Conservation (phyloP, 2,888 invertebrate genomes). For the Ennomos erosarius region DNA sequence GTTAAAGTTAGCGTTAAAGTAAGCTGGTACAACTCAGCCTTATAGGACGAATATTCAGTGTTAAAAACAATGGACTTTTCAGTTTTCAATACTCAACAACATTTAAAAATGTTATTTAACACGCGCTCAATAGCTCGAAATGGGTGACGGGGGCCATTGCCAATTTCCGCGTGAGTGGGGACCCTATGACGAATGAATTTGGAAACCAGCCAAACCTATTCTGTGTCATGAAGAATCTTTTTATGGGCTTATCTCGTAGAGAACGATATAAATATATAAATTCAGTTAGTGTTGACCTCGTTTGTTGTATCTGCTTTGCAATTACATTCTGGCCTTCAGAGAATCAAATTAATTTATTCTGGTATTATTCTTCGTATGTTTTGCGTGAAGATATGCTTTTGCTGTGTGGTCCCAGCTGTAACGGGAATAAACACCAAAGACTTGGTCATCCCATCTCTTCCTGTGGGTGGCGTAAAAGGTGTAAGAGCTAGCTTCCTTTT, state of each 20-base stretch:
- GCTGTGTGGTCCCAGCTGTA: too few species aligned
- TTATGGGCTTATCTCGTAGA: conserved; percentile 42
- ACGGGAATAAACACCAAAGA: too few species aligned
- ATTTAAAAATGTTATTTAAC: conserved; percentile 47
- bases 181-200: conserved; percentile 57
- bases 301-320: conserved; percentile 33
- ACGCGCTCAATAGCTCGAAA: conserved; percentile 44
- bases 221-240: conserved; percentile 58
- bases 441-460: too few species aligned
- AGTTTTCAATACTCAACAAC: conserved; percentile 19
- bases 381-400: neutral
- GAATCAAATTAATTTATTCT: too few species aligned
- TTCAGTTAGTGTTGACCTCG: conserved; percentile 50
- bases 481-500: too few species aligned
- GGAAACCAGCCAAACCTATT: conserved; percentile 64
- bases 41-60: neutral
- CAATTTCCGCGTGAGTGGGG: conserved; percentile 47
- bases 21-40: too few species aligned
- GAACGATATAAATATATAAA: conserved; percentile 33
- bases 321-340: conserved; percentile 23
- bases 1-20: too few species aligned
- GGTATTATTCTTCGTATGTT: conserved; percentile 11
- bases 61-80: neutral
- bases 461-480: too few species aligned
- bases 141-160: conserved; percentile 44